These are phyloP conservation scores for Sphenopsis melanotis DNA, from an alignment of 2,797 vertebrate species.

Conservation along the genomic window DNA sequence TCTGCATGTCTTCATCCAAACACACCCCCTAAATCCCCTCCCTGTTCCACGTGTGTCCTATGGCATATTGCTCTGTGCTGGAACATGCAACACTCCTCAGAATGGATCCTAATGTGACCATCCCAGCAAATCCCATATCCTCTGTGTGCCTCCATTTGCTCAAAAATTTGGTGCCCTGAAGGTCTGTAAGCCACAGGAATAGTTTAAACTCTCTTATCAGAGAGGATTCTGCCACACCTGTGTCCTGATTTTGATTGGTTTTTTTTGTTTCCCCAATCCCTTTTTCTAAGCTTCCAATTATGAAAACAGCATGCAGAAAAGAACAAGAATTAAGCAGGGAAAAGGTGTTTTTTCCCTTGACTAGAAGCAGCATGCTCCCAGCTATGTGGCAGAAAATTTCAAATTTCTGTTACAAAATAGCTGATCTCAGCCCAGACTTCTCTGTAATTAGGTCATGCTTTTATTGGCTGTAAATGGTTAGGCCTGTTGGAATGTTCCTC, in stretches of 20 bases:
- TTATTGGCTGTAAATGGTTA: not conserved
- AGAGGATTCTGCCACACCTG: not conserved
- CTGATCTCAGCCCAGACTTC: not conserved
- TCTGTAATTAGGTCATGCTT: not conserved
- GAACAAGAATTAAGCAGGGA: not conserved
- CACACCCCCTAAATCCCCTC: too few relatives aligned
- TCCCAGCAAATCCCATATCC: not conserved
- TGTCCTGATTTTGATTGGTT: not conserved
- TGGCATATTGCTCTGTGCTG: not conserved
- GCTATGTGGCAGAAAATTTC: not conserved
- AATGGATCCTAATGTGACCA: not conserved
- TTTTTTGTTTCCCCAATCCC: not conserved
- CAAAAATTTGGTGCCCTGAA: not conserved
- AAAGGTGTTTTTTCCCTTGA: not conserved
- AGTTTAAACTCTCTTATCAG: not conserved
- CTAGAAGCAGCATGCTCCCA: not conserved
- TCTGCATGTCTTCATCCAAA: not conserved
- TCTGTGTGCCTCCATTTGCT: not conserved
- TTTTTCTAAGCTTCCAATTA: not conserved
- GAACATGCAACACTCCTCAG: not conserved
- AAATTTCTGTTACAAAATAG: not conserved
- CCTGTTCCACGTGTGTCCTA: rapidly evolving
- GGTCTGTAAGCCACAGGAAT: not conserved
- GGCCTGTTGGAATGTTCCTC: not conserved
- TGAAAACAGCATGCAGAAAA: not conserved